These are phyloP conservation scores for Folsomia candida DNA, from an alignment of 2,888 invertebrate genomes.

Conservation along the genomic window DNA sequence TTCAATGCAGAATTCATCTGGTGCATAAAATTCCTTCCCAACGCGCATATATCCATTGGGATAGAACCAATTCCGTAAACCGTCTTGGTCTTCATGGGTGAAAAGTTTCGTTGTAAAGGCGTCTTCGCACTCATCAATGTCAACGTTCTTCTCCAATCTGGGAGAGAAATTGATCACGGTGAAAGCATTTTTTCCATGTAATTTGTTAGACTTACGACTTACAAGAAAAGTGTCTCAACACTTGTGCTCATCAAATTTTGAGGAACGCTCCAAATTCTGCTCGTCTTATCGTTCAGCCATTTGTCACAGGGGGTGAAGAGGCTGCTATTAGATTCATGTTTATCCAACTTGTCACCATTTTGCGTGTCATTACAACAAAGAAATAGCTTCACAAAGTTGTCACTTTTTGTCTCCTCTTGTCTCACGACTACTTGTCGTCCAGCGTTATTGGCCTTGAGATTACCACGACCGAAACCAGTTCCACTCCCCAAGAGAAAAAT, in stretches of 20 bases:
- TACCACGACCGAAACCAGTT: too few species aligned
- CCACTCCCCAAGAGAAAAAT: too few species aligned
- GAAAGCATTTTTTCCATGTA: too few species aligned
- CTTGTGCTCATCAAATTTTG: constrained; percentile 18
- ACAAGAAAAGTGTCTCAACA: constrained; percentile 14
- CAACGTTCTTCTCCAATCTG: not conserved
- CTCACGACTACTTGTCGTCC: too few species aligned
- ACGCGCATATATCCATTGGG: constrained; percentile 33
- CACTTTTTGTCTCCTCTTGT: not conserved
- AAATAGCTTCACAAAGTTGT: not conserved
- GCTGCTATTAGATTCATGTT: not conserved
- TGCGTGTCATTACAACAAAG: not conserved
- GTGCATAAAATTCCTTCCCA: constrained; percentile 23
- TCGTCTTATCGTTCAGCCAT: too few species aligned
- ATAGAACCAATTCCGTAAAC: constrained; percentile 15
- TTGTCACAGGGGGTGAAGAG: not conserved
- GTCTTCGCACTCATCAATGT: too few species aligned
- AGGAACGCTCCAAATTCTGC: constrained; percentile 10
- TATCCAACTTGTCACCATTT: not conserved
- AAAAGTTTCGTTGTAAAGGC: not conserved
- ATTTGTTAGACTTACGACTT: constrained; percentile 6
- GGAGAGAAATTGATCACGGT: too few species aligned
- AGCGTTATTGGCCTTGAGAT: too few species aligned
- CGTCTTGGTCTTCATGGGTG: not conserved
- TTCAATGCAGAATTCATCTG: constrained; percentile 38